Percentiles rank a stretch among this genome's conserved stretches.
Conservation (phyloP, 2,888 invertebrate species). For the Rhingia rostrata region DNA sequence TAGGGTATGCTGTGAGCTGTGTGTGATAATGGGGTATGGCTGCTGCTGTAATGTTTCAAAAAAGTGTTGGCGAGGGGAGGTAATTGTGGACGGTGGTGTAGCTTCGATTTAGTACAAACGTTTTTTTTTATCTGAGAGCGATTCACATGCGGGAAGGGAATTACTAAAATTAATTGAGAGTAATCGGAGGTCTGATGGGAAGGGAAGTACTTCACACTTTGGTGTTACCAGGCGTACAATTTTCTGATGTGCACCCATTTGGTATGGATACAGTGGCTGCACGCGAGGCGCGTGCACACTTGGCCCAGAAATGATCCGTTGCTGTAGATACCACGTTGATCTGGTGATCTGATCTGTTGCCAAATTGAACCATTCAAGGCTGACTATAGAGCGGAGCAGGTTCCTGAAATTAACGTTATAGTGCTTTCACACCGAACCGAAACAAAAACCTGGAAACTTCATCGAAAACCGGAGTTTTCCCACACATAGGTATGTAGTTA, state of each 20-base stretch:
- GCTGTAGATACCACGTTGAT: too few relatives aligned
- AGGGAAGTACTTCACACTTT: neutral
- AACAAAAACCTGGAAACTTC: too few relatives aligned
- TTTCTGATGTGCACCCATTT: neutral
- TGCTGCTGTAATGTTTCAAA: slow-evolving; percentile 1
- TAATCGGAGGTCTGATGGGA: slow-evolving; percentile 7
- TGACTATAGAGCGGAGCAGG: too few relatives aligned
- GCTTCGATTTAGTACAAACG: neutral
- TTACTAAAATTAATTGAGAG: slow-evolving; percentile 34
- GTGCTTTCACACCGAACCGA: too few relatives aligned
- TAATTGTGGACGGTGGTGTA: slow-evolving; percentile 1
- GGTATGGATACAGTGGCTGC: too few relatives aligned
- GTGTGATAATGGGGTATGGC: slow-evolving; percentile 5
- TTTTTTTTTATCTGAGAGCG: neutral
- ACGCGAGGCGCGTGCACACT: too few relatives aligned
- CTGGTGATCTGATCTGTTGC: too few relatives aligned
- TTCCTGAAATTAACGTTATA: too few relatives aligned
- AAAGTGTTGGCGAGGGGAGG: slow-evolving; percentile 17
- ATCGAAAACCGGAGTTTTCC: too few relatives aligned
- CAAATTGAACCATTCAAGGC: too few relatives aligned
- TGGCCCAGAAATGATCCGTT: too few relatives aligned
- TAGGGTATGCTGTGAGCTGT: neutral
- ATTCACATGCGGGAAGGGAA: slow-evolving; percentile 33
- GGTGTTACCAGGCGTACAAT: slow-evolving; percentile 41
- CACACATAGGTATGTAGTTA: too few relatives aligned